These are phyloP conservation scores for Trichonephila inaurata DNA, from an alignment of 1,140 invertebrate species.

Conservation along the genomic window DNA sequence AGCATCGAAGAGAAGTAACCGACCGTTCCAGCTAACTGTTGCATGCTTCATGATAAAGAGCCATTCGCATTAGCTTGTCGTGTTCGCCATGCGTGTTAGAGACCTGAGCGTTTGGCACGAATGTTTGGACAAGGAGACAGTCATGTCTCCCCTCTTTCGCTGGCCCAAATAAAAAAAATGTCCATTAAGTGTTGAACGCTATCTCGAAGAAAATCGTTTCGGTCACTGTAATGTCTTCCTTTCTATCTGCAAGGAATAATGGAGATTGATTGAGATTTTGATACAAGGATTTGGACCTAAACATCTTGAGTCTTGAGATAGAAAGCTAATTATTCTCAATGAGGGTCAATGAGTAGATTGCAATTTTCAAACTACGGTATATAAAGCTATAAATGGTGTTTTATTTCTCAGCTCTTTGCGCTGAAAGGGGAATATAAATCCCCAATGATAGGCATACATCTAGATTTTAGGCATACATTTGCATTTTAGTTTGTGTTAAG, in stretches of 20 bases:
- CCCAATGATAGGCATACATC: too few relatives aligned
- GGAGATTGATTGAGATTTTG: not conserved
- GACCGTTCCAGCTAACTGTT: constrained; percentile 40
- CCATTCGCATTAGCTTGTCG: constrained; percentile 40
- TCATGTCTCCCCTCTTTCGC: not conserved
- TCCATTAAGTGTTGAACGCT: constrained; percentile 18
- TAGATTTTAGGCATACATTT: too few relatives aligned
- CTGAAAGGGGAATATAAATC: too few relatives aligned
- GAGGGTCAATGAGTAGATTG: too few relatives aligned
- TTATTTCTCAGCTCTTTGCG: too few relatives aligned
- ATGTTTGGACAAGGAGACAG: constrained; percentile 50
- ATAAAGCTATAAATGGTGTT: too few relatives aligned
- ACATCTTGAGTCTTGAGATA: too few relatives aligned
- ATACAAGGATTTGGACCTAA: not conserved
- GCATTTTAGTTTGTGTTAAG: too few relatives aligned
- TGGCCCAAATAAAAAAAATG: constrained; percentile 2
- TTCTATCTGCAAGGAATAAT: not conserved
- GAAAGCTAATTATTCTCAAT: too few relatives aligned
- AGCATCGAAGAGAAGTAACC: not conserved
- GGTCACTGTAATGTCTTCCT: constrained; percentile 12
- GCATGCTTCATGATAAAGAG: constrained; percentile 57
- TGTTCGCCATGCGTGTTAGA: constrained; percentile 40
- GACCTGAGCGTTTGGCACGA: constrained; percentile 11
- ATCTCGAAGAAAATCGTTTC: not conserved
- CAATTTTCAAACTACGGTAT: too few relatives aligned